Evolutionary conservation across 2,113 vertebrate genomes (phyloP), one percentile per base, ranked within the genome.

Genomic region (Anarhynchus alexandrinus): DNA sequence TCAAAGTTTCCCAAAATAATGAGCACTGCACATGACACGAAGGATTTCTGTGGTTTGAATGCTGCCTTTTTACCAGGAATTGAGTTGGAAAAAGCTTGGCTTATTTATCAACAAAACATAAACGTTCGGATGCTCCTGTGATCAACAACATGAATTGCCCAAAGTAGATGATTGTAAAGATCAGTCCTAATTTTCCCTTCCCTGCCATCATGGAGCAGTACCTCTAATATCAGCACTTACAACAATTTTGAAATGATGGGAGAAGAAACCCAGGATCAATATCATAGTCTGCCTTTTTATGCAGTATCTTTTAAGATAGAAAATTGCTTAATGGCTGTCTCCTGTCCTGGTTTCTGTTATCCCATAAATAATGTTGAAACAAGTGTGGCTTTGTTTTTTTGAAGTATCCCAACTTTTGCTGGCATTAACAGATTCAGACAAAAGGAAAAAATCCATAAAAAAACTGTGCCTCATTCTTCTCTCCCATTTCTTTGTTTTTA

Each of bases 1-100:
- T 93, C 62, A 91, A 64, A 61, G 9, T 87, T 94, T 91, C 40
- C 54, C 66, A 67, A 82, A 93, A 88, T 66, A 91, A 93, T 36
- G 38, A 80, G 42, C 43, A 66, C 55, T 82, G 30, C 30, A 64
- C 72, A 87, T 12, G 15, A 72, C 45, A 94, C 55, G 94, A 93
- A 94, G 42, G 51, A 93, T 71, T 88, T 91, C 54, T 97, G 84
- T 94, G 86, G 34, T 62, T 88, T 88, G 65, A 94, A 77, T 87
- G 55, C 42, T 81, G 81, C 25, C 38, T 78, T 91, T 93, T 92
- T 36, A 86, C 32, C 38, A 65, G 83, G 67, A 95, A 93, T n/a
- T 34, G 42, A 94, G 57, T 18, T 87, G 30, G 57, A 87, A 87
- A 90, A 84, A 27, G 5, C 26, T 66, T 88, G 36, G 18, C 5